phyloP scores from a whole-genome alignment of 2,113 vertebrate species.

The Clarias batrachus region DNA sequence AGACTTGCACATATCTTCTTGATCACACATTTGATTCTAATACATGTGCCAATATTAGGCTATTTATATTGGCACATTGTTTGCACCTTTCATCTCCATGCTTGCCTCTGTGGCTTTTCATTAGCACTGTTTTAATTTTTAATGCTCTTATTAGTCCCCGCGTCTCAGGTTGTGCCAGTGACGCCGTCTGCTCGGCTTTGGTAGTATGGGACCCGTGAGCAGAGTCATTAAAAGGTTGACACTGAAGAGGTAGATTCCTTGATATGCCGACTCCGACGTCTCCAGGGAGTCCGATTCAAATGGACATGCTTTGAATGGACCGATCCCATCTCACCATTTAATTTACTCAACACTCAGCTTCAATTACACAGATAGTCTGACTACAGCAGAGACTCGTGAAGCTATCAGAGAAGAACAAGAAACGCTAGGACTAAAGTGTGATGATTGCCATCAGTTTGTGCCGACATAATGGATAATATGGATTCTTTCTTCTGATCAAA shows the following conservation, averaged over 20 bases:
- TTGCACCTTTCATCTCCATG: background rate
- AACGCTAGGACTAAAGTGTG: background rate
- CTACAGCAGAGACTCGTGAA: slow-evolving; percentile 14
- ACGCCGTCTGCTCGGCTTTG: background rate
- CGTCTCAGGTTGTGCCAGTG: background rate
- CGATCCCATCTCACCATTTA: background rate
- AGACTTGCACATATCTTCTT: background rate
- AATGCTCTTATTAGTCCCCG: background rate
- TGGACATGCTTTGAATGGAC: background rate
- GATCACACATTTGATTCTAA: background rate
- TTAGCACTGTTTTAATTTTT: slow-evolving; percentile 27
- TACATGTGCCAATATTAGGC: background rate
- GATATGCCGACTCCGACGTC: slow-evolving; percentile 4
- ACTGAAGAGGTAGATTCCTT: background rate
- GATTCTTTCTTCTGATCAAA: background rate
- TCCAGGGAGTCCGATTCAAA: slow-evolving; percentile 6
- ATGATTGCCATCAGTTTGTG: slow-evolving; percentile 1
- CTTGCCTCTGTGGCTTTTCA: background rate
- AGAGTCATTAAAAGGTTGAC: background rate
- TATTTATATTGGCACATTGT: background rate
- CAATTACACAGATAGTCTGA: slow-evolving; percentile 20
- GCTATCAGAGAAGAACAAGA: background rate
- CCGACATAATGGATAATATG: background rate
- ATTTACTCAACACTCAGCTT: slow-evolving; percentile 23
- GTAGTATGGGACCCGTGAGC: background rate